Evolutionary conservation across 2,113 vertebrate species (phyloP).

Genomic region (Panurus biarmicus): DNA sequence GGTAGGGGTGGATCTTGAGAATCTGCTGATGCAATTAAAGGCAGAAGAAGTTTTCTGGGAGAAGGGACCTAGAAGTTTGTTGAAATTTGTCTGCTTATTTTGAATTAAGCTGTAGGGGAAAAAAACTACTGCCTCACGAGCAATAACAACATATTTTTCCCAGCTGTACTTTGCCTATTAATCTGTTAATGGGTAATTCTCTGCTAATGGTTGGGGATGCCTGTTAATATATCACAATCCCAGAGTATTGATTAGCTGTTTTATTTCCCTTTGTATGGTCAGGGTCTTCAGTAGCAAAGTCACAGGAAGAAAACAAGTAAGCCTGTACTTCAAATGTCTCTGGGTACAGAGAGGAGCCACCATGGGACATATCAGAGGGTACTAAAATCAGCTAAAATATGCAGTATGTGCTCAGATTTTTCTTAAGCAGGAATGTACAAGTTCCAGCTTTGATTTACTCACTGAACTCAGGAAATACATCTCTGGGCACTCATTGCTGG

Average conservation of each 20-base stretch:
- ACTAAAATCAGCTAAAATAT: not conserved
- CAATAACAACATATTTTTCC: not conserved
- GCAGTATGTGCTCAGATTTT: not conserved
- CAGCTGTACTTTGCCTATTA: not conserved
- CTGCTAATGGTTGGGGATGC: not conserved
- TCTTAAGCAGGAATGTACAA: not conserved
- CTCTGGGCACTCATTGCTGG: not conserved
- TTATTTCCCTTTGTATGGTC: not conserved
- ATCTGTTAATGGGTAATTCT: not conserved
- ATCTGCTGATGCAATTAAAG: not conserved
- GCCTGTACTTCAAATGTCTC: not conserved
- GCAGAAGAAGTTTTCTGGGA: not conserved
- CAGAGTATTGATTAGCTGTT: slow-evolving; percentile 8
- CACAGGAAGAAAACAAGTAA: not conserved
- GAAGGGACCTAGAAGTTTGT: not conserved
- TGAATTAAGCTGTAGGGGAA: not conserved
- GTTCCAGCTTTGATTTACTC: not conserved
- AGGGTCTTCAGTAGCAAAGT: not conserved
- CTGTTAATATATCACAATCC: not conserved
- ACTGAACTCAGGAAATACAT: not conserved
- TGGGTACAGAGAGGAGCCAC: not conserved
- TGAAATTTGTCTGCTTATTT: not conserved
- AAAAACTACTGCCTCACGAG: not conserved
- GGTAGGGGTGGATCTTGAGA: not conserved
- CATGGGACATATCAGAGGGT: not conserved